Evolutionary conservation across 1,140 invertebrate genomes (phyloP).

Genomic region (Hylaeus anthracinus): DNA sequence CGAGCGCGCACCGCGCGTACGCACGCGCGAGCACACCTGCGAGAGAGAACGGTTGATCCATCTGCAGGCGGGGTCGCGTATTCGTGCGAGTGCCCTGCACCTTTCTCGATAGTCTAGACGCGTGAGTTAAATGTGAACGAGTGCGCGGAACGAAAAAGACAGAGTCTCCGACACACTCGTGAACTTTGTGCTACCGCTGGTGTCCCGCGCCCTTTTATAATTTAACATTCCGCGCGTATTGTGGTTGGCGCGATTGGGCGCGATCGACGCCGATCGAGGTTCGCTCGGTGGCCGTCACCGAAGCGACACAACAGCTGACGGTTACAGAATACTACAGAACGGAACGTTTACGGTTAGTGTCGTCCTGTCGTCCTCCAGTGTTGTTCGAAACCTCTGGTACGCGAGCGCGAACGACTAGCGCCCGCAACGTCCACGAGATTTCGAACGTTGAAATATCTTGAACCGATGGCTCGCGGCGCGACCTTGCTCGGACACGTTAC

Average conservation of each 20-base stretch:
- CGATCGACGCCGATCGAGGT: conserved; percentile 39
- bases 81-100: not conserved
- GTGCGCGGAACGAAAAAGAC: not conserved
- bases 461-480: conserved; percentile 27
- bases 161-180: not conserved
- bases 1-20: not conserved
- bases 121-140: conserved; percentile 5
- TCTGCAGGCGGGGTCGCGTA: conserved; percentile 25
- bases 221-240: not conserved
- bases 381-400: not conserved
- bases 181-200: not conserved
- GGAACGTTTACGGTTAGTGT: not conserved
- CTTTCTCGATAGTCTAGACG: conserved; percentile 5
- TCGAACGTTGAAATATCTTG: not conserved
- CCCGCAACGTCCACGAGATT: not conserved
- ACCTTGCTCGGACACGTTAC: not conserved
- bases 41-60: conserved; percentile 15
- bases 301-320: not conserved
- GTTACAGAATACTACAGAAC: not conserved
- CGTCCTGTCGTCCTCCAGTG: too few relatives aligned
- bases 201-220: not conserved
- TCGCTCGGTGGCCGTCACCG: not conserved
- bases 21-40: conserved; percentile 14
- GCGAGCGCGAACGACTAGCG: not conserved
- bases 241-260: not conserved